Base-by-base conservation (phyloP, 2,888 invertebrate species). In the Diarsia rubi region DNA sequence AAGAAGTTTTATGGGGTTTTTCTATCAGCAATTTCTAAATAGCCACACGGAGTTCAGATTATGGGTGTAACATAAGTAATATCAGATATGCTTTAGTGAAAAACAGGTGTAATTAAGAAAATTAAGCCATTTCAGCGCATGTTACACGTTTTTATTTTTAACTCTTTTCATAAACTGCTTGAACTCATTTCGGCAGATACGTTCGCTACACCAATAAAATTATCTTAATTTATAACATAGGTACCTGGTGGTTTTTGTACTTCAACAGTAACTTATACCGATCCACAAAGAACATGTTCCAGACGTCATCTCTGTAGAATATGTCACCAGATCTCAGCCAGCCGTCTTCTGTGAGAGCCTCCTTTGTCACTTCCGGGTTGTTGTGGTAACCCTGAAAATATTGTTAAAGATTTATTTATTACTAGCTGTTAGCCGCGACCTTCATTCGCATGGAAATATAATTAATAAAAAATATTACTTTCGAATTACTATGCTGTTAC, bases 311-410 rank as follows among this genome's bases (percentile, higher is more conserved):
- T 80, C 95, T 95, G 79, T 96, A 97, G 37, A 95, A 93, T 45
- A 97, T 89, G 79, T 97, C 97, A 0, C 97, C 97, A 2, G 97
- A 95, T 83, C 93, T 95, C 45, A 97, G 90, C 95, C 11, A 66
- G 52, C 66, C 66, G 24, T 67, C 66, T 42, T 52, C 37, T 24
- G 66, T 67, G 19, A 67, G n/a, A 12, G 37, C 16, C 52, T 67
- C 37, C n/a, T 67, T 67, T n/a, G 66, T 67, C 19, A 24, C 66
- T 24, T 67, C 37, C 1, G 66, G 66, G 37, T 52, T 52, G 52
- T 67, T 67, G 52, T 67, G 49, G 37, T 67, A 67, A 8, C 66
- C 66, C 66, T 67, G 52, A 3, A 42, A 52, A 42, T 67, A 49
- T 37, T 37, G 37, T 37, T 4, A 5, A 37, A 6, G 37, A 37